Evolutionary conservation across 2,113 vertebrate species (phyloP), one percentile per base, ranked within the genome.

Genomic region (Limanda limanda): DNA sequence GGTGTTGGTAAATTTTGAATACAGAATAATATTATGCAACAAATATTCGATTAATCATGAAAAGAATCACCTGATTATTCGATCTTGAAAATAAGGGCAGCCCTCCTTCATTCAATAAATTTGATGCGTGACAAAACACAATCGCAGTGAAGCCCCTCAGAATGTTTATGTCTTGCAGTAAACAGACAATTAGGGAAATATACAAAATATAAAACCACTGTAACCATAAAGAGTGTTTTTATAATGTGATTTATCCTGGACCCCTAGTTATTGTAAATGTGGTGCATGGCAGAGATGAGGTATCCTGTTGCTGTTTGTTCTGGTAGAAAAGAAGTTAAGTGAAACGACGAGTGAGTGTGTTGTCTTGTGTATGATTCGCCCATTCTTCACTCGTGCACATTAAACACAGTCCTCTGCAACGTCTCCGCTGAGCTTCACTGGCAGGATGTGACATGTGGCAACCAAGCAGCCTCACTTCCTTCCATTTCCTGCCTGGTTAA

Each of bases 361-460:
- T 60, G 18, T 55, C 4, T 9, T 18, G 4, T 21, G 14, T 23
- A 15, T 45, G 31, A 61, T 47, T 17, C 15, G 3, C 56, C 58
- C 31, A 64, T 23, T 42, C 12, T 59, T 66, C 14, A 51, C 11
- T 37, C 8, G 24, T 63, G 23, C 35, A 72, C 55, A 73, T 51
- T 66, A 55, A 31, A 68, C 13, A 60, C 68, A 63, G 59, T 55
- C 47, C n/a, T 55, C 18, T 70, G 35, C 8, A 64, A 58, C 25
- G 13, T 64, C 56, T 74, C 66, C 71, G 40, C 80, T 79, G 24
- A 76, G 65, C 74, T 71, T 15, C 70, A 68, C 31, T 64, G 79
- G 67, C 81, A 79, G 73, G 74, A 80, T 82, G 74, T 82, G 80
- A 88, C 88, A 85, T 79, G 71, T 83, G 71, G 75, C 76, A 54